phyloP scores from a whole-genome alignment of 2,888 invertebrate genomes.

The Elysia crispata region DNA sequence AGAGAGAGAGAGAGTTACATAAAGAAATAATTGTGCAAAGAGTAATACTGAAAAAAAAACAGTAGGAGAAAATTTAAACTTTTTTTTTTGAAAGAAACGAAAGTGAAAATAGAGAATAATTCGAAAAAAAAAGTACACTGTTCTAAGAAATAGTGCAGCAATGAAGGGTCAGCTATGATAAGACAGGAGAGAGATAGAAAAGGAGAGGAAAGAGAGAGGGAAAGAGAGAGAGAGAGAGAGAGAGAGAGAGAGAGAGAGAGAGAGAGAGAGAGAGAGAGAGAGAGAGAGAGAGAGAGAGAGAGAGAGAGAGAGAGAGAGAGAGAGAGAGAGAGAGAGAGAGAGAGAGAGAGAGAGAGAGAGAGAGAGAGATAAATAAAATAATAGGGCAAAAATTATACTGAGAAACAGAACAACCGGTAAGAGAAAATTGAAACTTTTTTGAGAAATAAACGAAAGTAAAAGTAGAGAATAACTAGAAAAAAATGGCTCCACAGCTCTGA shows the following conservation, averaged over 20 bases:
- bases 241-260: constrained; percentile 42
- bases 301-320: not conserved
- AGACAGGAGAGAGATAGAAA: not conserved
- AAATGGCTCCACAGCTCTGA: too few species aligned
- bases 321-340: not conserved
- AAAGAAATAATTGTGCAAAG: not conserved
- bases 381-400: not conserved
- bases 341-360: not conserved
- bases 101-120: not conserved
- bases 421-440: not conserved
- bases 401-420: not conserved
- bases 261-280: not conserved
- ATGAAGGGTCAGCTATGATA: too few species aligned
- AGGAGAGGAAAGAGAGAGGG: not conserved
- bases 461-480: not conserved
- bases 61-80: not conserved
- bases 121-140: too few species aligned
- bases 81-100: not conserved
- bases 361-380: not conserved
- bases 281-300: not conserved
- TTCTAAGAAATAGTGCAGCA: too few species aligned
- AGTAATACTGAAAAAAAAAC: not conserved
- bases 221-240: constrained; percentile 32
- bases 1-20: not conserved
- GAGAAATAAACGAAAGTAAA: not conserved